These are phyloP conservation scores for Macaria notata DNA, from an alignment of 2,888 invertebrate species.

Conservation along the genomic window DNA sequence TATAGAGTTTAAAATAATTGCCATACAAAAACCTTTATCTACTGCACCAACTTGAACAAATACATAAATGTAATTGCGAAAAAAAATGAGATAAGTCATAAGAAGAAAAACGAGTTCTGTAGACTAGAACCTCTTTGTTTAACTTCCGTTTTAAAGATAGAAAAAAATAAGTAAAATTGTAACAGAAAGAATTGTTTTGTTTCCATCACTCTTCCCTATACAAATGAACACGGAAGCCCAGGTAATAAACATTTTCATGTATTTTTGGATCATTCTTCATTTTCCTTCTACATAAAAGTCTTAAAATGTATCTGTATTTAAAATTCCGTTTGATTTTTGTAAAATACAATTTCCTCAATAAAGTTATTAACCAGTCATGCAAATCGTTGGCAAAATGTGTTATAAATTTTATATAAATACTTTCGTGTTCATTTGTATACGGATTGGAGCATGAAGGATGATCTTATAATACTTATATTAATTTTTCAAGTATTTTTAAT, in stretches of 20 bases:
- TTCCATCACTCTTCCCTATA: conserved; percentile 32
- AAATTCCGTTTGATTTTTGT: no score
- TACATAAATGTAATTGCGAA: background rate
- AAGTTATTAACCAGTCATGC: no score
- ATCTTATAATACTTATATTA: conserved; percentile 31
- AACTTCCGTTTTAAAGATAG: conserved; percentile 2
- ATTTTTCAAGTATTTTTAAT: background rate
- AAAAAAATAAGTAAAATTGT: conserved; percentile 50
- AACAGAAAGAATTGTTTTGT: conserved; percentile 21
- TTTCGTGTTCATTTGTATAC: conserved; percentile 65
- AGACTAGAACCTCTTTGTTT: no score
- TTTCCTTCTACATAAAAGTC: conserved; percentile 38
- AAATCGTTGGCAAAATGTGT: no score
- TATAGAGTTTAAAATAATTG: conserved; percentile 49
- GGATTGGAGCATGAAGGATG: conserved; percentile 66
- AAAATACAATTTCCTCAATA: no score
- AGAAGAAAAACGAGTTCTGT: no score
- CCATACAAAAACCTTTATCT: conserved; percentile 43
- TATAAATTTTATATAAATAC: no score
- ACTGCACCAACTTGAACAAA: conserved; percentile 36
- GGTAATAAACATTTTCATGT: conserved; percentile 49
- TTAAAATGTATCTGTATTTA: no score
- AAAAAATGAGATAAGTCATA: no score
- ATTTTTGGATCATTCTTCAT: conserved; percentile 60
- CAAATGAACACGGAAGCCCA: conserved; percentile 63